Conservation (phyloP, 2,888 invertebrate genomes). For the Rhimphoctona megacephalus region DNA sequence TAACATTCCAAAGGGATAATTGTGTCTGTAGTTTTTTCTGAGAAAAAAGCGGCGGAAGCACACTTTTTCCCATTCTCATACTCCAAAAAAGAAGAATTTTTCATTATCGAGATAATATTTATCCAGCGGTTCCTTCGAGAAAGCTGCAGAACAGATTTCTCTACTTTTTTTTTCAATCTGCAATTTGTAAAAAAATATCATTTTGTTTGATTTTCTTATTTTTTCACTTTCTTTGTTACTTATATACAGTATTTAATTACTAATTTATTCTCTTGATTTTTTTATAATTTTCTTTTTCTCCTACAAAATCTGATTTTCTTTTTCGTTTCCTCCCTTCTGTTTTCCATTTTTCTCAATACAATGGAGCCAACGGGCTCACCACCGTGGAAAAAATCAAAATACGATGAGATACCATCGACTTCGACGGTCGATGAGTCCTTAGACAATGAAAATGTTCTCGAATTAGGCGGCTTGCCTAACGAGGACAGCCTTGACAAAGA, state of each 20-base stretch:
- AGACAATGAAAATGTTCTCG: background rate
- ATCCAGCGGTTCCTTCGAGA: no score
- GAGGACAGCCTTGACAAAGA: background rate
- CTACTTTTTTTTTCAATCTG: no score
- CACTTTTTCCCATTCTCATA: no score
- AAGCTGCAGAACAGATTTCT: no score
- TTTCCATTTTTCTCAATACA: background rate
- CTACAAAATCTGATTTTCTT: background rate
- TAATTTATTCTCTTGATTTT: no score
- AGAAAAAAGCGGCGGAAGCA: no score
- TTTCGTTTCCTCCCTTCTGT: background rate
- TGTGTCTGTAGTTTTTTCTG: no score
- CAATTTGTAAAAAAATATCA: background rate
- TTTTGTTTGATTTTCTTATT: background rate
- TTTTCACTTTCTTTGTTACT: background rate
- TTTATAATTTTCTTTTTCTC: background rate
- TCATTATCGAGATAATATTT: no score
- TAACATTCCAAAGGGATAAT: no score
- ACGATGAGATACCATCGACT: background rate
- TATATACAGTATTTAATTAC: no score
- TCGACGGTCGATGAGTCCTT: background rate
- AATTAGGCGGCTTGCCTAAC: background rate
- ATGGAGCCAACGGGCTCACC: slow-evolving; percentile 8
- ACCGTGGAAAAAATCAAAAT: slow-evolving; percentile 17
- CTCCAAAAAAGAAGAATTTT: no score